Base-by-base conservation (phyloP, 1,140 invertebrate genomes). In the Nasonia giraulti region DNA sequence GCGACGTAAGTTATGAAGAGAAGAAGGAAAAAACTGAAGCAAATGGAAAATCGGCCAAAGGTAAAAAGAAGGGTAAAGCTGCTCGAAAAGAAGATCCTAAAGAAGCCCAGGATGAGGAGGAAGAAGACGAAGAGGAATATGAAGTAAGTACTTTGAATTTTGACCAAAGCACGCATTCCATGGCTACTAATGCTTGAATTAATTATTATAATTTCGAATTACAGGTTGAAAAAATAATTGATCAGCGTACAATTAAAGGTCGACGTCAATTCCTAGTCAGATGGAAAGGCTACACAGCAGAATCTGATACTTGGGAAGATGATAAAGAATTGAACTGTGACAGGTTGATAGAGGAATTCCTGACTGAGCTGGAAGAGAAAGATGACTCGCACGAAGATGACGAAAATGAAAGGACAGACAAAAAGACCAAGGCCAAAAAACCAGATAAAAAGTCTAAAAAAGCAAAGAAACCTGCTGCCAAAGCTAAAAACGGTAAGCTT, bases 231-330 rank as follows among this genome's bases (percentile, higher is more conserved):
- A 94, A 94, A 87, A 94, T 96, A n/a, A 88, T 97, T 14, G 94
- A 94, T 82, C 94, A 95, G 17, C 96, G 96, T 88, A 94, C 92
- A 14, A 94, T 95, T 20, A 95, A 95, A 89, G 96, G 96, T 0
- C 94, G 95, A 66, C 92, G 94, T 3, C 94, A 96, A 88, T 98
- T 96, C 90, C 93, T 96, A 27, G 96, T 98, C 1, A 93, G 96
- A 85, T 98, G 97, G 97, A 97, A 97, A 88, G 96, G 96, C 0
- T 98, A 97, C 89, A 93, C 93, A 66, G 93, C 95, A 55, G 94
- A 95, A 80, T 94, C 94, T 83, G 97, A 97, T 89, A 97, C 96
- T 0, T 97, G 97, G 96, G 96, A 97, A 89, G 95, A 96, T 1
- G 95, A 96, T 88, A 94, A 95, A 47, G 96, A 96, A 80, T 89